Evolutionary conservation across 2,888 invertebrate genomes (phyloP).

Genomic region (Drosophila greeni): DNA sequence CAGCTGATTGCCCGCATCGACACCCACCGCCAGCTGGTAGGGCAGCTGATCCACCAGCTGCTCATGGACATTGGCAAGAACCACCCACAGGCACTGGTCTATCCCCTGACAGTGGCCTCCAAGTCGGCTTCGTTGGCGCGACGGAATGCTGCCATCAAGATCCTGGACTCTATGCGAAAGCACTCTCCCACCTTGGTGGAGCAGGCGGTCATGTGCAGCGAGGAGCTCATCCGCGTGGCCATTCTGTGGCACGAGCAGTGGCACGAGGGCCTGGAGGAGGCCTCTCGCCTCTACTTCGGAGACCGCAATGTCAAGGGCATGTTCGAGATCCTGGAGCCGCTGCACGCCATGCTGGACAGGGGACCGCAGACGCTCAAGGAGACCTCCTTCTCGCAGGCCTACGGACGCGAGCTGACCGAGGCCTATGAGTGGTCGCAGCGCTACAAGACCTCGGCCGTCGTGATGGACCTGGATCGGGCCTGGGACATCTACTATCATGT

Average conservation of each 20-base stretch:
- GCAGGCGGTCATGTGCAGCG: slow-evolving; percentile 97
- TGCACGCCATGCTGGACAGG: slow-evolving; percentile 95
- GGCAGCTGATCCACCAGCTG: slow-evolving; percentile 93
- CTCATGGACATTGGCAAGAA: slow-evolving; percentile 98
- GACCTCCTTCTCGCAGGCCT: slow-evolving; percentile 97
- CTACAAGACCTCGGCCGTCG: slow-evolving; percentile 90
- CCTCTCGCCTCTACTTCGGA: slow-evolving; percentile 95
- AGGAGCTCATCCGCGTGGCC: slow-evolving; percentile 97
- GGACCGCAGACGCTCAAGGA: slow-evolving; percentile 98
- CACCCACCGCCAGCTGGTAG: slow-evolving; percentile 90
- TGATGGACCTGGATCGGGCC: slow-evolving; percentile 96
- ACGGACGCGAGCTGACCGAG: slow-evolving; percentile 95
- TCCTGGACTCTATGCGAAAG: slow-evolving; percentile 96
- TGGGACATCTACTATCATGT: slow-evolving; percentile 99
- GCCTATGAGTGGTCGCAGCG: slow-evolving; percentile 97
- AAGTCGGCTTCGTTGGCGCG: slow-evolving; percentile 93
- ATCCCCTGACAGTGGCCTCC: slow-evolving; percentile 97
- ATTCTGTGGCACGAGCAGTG: slow-evolving; percentile 99
- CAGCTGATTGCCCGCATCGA: slow-evolving; percentile 99
- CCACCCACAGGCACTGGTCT: slow-evolving; percentile 98
- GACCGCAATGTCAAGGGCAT: slow-evolving; percentile 97
- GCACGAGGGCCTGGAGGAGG: slow-evolving; percentile 98
- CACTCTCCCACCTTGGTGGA: slow-evolving; percentile 94
- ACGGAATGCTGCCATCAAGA: slow-evolving; percentile 94
- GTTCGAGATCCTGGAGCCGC: slow-evolving; percentile 96